Conservation (phyloP, 2,888 invertebrate genomes). For the Hipparchia semele region DNA sequence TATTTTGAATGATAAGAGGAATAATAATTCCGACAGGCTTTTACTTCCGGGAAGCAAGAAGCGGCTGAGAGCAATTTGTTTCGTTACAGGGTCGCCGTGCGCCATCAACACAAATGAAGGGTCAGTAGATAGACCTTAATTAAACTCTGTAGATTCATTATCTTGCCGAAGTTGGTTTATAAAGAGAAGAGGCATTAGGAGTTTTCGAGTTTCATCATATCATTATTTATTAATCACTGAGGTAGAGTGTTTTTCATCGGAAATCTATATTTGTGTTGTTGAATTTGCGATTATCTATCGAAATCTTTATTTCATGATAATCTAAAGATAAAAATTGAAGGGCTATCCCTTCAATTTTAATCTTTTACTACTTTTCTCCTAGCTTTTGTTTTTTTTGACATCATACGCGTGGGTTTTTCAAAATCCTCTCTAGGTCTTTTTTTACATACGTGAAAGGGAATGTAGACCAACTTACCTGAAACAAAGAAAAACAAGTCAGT, state of each 20-base stretch:
- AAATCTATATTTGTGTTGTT: neutral
- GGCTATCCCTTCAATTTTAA: no score
- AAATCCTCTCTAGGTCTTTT: no score
- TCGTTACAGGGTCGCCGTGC: constrained; percentile 69
- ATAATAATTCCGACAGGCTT: constrained; percentile 45
- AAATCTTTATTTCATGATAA: no score
- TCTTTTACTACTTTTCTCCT: no score
- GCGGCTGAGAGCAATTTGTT: constrained; percentile 65
- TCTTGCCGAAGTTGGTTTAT: constrained; percentile 41
- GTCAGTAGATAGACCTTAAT: constrained; percentile 75
- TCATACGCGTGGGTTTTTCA: no score
- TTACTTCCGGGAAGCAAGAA: constrained; percentile 56
- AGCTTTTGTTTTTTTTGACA: no score
- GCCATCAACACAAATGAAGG: constrained; percentile 77
- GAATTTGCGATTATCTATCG: no score
- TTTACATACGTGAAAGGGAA: no score
- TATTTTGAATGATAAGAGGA: neutral
- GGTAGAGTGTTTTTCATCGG: neutral
- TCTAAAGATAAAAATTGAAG: no score
- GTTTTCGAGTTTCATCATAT: constrained; percentile 10
- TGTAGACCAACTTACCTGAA: constrained; percentile 29
- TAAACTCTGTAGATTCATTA: constrained; percentile 71
- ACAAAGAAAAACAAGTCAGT: constrained; percentile 21
- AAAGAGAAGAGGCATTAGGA: constrained; percentile 28
- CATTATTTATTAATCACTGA: no score